These are phyloP conservation scores for Pogoniulus pusillus DNA, from an alignment of 2,797 vertebrate species.

Conservation along the genomic window DNA sequence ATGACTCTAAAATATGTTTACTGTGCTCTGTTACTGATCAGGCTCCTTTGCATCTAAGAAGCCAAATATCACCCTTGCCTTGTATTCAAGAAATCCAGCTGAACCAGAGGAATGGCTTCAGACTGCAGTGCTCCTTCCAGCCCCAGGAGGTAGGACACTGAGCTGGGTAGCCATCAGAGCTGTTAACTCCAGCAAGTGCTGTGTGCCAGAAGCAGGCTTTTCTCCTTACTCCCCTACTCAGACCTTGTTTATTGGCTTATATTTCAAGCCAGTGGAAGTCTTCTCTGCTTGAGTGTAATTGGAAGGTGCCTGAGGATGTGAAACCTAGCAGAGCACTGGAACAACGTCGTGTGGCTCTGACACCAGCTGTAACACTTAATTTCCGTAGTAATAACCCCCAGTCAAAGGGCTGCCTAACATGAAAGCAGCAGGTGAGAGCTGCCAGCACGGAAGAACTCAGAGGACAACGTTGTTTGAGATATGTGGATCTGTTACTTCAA, in stretches of 20 bases:
- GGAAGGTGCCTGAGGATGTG: neutral
- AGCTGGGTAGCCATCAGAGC: neutral
- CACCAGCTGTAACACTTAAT: neutral
- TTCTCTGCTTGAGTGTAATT: neutral
- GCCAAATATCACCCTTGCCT: neutral
- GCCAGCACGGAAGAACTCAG: neutral
- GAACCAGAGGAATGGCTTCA: neutral
- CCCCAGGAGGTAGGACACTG: neutral
- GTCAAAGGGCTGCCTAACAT: neutral
- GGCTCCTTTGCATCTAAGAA: neutral
- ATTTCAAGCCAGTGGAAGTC: neutral
- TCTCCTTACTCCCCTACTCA: neutral
- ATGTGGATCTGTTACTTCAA: neutral
- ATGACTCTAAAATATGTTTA: neutral
- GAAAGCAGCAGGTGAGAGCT: neutral
- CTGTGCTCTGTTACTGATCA: neutral
- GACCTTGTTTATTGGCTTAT: neutral
- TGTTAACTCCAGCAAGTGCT: neutral
- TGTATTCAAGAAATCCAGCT: neutral
- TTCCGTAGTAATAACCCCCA: neutral
- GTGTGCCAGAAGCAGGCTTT: rapidly evolving
- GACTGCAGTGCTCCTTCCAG: neutral
- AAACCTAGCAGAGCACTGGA: neutral
- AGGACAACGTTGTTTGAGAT: neutral
- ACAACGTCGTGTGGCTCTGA: neutral